Evolutionary conservation across 2,888 invertebrate genomes (phyloP).

Genomic region (Volucella inflata): DNA sequence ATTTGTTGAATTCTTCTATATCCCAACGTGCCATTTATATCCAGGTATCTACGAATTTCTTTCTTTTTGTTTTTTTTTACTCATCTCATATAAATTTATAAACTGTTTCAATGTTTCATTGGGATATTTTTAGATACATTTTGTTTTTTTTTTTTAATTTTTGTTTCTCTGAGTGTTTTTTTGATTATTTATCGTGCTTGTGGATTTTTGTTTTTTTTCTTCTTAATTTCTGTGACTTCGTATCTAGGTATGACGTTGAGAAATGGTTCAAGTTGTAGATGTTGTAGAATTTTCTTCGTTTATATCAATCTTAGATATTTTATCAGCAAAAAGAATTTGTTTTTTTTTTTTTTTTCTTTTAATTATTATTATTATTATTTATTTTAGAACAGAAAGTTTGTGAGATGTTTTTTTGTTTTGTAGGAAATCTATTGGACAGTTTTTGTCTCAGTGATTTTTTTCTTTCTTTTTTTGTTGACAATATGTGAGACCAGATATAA

Average conservation of each 20-base stretch:
- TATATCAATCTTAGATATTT: conserved; percentile 7
- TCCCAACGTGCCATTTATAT: conserved; percentile 83
- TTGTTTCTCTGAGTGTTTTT: background rate
- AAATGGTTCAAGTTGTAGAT: conserved; percentile 3
- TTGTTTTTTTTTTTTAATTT: conserved; percentile 8
- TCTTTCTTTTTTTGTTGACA: background rate
- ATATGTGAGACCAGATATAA: background rate
- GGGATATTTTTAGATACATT: conserved; percentile 61
- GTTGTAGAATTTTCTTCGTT: background rate
- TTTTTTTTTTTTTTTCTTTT: background rate
- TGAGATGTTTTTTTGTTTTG: background rate
- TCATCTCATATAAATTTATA: conserved; percentile 23
- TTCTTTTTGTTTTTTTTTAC: conserved; percentile 26
- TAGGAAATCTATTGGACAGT: background rate
- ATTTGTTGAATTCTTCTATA: conserved; percentile 78
- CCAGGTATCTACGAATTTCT: conserved; percentile 79
- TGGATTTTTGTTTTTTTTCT: conserved; percentile 25
- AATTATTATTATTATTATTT: conserved; percentile 19
- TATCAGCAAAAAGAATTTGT: background rate
- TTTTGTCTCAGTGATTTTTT: conserved; percentile 3
- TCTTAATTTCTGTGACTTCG: conserved; percentile 23
- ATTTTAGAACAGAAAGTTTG: background rate
- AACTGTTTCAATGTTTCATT: conserved; percentile 59
- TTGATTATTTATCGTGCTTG: conserved; percentile 46
- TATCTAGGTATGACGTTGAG: conserved; percentile 39